Conservation (phyloP, 30 jellyfish, hydroid and myxozoan genomes). For the Aurelia sp. region DNA sequence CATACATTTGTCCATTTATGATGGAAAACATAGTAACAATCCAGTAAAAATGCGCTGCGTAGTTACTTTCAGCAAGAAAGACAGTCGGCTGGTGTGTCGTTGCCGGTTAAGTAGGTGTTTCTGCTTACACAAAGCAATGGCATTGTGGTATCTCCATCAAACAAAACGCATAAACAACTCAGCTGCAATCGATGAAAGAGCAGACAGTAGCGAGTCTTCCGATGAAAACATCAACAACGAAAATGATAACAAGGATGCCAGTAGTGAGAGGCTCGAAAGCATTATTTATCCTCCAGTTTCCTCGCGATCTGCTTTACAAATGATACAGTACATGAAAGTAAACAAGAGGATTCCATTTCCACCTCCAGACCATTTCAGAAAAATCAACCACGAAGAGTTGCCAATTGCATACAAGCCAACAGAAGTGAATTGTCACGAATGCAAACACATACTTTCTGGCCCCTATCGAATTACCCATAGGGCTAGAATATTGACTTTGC, state of each 20-base stretch:
- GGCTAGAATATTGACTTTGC: slow-evolving; percentile 22
- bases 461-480: slow-evolving; percentile 4
- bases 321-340: neutral
- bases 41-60: slow-evolving; percentile 9
- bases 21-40: neutral
- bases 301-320: neutral
- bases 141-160: slow-evolving; percentile 39
- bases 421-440: slow-evolving; percentile 22
- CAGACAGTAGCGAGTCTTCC: neutral
- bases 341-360: neutral
- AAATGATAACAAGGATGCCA: neutral
- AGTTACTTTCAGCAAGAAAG: slow-evolving; percentile 9
- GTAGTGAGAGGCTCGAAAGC: neutral
- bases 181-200: neutral
- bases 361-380: neutral
- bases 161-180: neutral
- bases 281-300: neutral
- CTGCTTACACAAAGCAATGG: slow-evolving; percentile 33
- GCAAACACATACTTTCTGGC: slow-evolving; percentile 1
- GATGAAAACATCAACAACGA: neutral
- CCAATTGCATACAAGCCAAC: slow-evolving; percentile 14
- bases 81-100: slow-evolving; percentile 4
- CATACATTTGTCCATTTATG: slow-evolving; percentile 19
- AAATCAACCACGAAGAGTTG: neutral
- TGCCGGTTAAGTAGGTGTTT: neutral